phyloP scores from a whole-genome alignment of 2,113 vertebrate species.

The Pluvianellus socialis region DNA sequence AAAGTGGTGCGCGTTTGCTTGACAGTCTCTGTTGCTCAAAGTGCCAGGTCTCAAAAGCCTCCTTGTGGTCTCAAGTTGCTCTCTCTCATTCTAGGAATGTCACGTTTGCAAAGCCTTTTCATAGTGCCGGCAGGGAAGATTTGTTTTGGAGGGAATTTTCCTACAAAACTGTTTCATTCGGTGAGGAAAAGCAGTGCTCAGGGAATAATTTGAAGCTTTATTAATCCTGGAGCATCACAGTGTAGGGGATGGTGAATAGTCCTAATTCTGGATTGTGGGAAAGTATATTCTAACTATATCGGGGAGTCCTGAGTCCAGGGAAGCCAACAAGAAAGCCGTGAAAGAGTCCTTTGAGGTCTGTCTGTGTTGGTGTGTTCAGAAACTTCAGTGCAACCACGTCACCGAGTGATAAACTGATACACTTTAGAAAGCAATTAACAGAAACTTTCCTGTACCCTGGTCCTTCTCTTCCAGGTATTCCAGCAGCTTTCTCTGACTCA shows the following conservation, averaged over 20 bases:
- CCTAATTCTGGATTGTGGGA: neutral
- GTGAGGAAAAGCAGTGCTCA: neutral
- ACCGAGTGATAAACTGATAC: neutral
- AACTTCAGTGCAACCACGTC: neutral
- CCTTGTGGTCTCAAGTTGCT: neutral
- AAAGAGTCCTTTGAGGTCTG: neutral
- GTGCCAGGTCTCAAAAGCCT: neutral
- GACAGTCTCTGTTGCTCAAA: neutral
- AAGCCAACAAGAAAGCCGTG: neutral
- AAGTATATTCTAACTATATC: neutral
- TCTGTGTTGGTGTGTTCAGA: neutral
- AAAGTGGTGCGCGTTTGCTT: neutral
- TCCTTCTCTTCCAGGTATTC: neutral
- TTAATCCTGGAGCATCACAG: neutral
- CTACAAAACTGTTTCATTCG: neutral
- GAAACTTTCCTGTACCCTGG: neutral
- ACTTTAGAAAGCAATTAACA: neutral
- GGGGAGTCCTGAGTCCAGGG: neutral
- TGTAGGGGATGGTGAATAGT: neutral
- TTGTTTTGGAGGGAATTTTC: neutral
- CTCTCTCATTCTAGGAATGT: neutral
- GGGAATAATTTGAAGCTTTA: neutral
- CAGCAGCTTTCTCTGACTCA: neutral
- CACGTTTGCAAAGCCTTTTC: neutral
- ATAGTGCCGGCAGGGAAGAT: neutral